A percentile compares a stretch with the other conserved stretches of the same genome.
phyloP scores from a whole-genome alignment of 2,113 vertebrate genomes.

The Petaurus breviceps region DNA sequence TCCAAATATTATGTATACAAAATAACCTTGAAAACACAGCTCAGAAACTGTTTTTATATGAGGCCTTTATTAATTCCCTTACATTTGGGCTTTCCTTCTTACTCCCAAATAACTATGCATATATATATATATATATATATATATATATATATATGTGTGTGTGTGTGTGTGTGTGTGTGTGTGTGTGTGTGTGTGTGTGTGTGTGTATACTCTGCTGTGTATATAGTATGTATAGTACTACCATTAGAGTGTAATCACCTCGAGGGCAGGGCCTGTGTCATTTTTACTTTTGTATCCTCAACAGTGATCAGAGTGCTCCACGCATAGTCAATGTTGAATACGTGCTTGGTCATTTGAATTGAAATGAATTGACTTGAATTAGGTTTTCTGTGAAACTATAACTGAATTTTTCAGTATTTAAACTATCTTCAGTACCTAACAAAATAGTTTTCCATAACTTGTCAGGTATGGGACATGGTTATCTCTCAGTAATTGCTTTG shows the following conservation, averaged over 20 bases:
- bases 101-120: not conserved
- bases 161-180: too few species aligned
- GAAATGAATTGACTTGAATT: constrained; percentile 43
- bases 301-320: not conserved
- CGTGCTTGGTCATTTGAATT: not conserved
- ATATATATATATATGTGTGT: too few species aligned
- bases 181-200: too few species aligned
- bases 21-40: constrained; percentile 10
- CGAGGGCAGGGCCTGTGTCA: not conserved
- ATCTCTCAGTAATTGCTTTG: constrained; percentile 22
- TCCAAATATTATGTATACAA: constrained; percentile 61
- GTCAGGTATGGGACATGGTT: constrained; percentile 27
- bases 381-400: constrained; percentile 58
- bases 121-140: not conserved
- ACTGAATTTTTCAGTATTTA: constrained; percentile 53
- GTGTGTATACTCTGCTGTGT: not conserved
- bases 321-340: not conserved
- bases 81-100: not conserved
- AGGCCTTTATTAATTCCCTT: too few species aligned
- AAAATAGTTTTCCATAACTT: constrained; percentile 39
- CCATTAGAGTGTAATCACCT: not conserved
- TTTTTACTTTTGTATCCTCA: not conserved
- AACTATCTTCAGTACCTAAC: constrained; percentile 63
- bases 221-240: not conserved
- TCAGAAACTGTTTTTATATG: not conserved